These are phyloP conservation scores for Lacerta bilineata DNA, from an alignment of 2,797 vertebrate species.

Conservation along the genomic window DNA sequence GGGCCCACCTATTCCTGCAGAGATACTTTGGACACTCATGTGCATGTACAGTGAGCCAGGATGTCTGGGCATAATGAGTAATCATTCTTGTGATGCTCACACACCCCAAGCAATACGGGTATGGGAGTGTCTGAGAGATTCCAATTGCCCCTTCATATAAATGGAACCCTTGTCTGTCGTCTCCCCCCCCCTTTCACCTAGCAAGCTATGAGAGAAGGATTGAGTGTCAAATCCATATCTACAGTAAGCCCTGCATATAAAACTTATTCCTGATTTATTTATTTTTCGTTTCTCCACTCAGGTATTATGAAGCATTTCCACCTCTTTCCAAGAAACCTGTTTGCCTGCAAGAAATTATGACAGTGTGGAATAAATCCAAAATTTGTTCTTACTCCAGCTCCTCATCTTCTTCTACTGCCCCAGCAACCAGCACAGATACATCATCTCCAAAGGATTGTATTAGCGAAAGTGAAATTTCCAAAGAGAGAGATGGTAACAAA, in stretches of 20 bases:
- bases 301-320: slow-evolving; percentile 99
- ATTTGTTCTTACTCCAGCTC: slow-evolving; percentile 93
- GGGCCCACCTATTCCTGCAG: not conserved
- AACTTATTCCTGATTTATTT: not conserved
- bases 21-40: not conserved
- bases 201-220: not conserved
- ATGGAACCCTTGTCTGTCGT: not conserved
- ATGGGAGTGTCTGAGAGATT: not conserved
- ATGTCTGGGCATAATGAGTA: not conserved
- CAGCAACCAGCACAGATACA: slow-evolving; percentile 96
- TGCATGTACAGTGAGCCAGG: not conserved
- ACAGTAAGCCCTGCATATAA: not conserved
- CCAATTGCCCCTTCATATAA: not conserved
- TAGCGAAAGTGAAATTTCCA: slow-evolving; percentile 91
- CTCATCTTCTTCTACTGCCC: slow-evolving; percentile 94
- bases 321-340: slow-evolving; percentile 97
- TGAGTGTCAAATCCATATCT: not conserved
- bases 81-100: not conserved
- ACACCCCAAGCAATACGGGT: not conserved
- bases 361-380: slow-evolving; percentile 98
- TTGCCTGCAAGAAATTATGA: slow-evolving; percentile 99
- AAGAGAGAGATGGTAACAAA: slow-evolving; percentile 82
- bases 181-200: not conserved
- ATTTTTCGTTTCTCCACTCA: slow-evolving; percentile 67
- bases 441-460: slow-evolving; percentile 98